phyloP scores from a whole-genome alignment of 2,888 invertebrate species.

The Dinocampus coccinellae region DNA sequence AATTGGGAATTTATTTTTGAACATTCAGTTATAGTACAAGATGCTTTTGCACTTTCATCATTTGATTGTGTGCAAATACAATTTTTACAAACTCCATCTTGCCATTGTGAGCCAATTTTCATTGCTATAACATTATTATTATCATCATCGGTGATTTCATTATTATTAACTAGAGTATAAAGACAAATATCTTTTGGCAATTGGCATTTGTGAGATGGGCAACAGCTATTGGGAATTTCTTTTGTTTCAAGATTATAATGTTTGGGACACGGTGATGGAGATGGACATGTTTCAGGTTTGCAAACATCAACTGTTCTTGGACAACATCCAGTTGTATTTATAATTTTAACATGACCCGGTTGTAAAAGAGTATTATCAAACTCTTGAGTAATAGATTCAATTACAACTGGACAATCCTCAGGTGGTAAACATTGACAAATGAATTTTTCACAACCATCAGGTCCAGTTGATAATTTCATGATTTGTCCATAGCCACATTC shows the following conservation, averaged over 20 bases:
- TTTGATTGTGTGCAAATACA: slow-evolving; percentile 73
- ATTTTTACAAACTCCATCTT: slow-evolving; percentile 79
- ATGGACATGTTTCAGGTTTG: slow-evolving; percentile 75
- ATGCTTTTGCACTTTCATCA: slow-evolving; percentile 61
- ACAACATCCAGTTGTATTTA: slow-evolving; percentile 81
- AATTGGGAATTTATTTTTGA: slow-evolving; percentile 65
- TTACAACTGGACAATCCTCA: slow-evolving; percentile 74
- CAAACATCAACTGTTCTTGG: slow-evolving; percentile 76
- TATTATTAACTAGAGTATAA: slow-evolving; percentile 73
- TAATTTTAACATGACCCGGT: slow-evolving; percentile 75
- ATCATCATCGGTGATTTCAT: slow-evolving; percentile 50
- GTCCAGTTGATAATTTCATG: slow-evolving; percentile 76
- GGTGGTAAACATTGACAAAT: slow-evolving; percentile 83
- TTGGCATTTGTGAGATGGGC: slow-evolving; percentile 77
- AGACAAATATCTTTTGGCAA: slow-evolving; percentile 78
- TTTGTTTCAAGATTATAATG: slow-evolving; percentile 71
- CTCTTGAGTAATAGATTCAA: slow-evolving; percentile 65
- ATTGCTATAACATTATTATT: slow-evolving; percentile 34
- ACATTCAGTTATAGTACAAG: slow-evolving; percentile 73
- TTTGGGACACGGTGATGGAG: slow-evolving; percentile 73
- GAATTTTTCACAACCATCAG: slow-evolving; percentile 80
- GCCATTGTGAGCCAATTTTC: slow-evolving; percentile 74
- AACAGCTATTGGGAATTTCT: slow-evolving; percentile 72
- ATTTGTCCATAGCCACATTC: slow-evolving; percentile 80
- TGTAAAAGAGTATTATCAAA: slow-evolving; percentile 70